Conservation (phyloP, 2,797 vertebrate species). For the Mormyrus proboscirostris region DNA sequence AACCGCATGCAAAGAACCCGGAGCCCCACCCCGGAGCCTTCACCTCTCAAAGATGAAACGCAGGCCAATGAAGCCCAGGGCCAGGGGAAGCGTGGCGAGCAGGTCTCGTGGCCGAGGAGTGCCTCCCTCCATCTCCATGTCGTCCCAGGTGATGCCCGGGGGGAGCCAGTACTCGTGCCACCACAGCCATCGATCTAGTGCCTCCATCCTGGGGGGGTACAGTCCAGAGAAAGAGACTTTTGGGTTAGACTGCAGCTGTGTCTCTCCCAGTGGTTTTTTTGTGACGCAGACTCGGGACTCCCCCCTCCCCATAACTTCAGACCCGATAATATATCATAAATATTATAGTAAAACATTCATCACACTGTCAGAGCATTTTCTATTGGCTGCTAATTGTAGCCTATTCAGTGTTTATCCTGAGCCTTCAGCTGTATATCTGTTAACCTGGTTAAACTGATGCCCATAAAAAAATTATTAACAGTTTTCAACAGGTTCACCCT, state of each 20-base stretch:
- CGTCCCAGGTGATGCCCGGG: constrained; percentile 66
- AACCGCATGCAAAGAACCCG: background rate
- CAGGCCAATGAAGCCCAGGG: constrained; percentile 62
- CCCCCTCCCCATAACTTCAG: background rate
- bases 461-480: background rate
- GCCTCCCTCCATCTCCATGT: constrained; percentile 56
- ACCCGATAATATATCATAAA: background rate
- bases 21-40: constrained; percentile 23
- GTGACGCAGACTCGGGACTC: background rate
- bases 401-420: background rate
- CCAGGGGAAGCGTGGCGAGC: constrained; percentile 63
- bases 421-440: background rate
- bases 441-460: background rate
- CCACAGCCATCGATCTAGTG: constrained; percentile 73
- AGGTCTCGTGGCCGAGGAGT: constrained; percentile 70
- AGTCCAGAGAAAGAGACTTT: background rate
- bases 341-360: background rate
- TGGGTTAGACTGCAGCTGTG: background rate
- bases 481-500: background rate
- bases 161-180: constrained; percentile 75
- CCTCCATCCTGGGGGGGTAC: constrained; percentile 59
- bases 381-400: background rate
- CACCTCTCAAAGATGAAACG: constrained; percentile 76
- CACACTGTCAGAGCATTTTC: background rate
- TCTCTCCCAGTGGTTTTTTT: too few species aligned